Evolutionary conservation across 2,888 invertebrate genomes (phyloP).

Genomic region (Caenorhabditis panamensis): DNA sequence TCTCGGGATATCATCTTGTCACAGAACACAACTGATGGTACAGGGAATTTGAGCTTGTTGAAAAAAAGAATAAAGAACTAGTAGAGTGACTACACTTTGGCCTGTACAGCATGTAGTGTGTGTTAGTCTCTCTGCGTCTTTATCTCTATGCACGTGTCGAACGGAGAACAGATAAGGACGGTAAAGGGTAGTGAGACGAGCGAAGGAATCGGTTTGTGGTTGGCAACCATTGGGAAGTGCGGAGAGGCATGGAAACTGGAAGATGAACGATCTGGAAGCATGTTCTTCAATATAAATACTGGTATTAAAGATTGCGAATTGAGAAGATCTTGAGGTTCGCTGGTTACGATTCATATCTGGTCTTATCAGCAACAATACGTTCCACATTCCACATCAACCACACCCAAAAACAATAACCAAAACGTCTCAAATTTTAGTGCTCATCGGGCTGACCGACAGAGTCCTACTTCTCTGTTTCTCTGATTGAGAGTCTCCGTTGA

Average conservation of each 20-base stretch:
- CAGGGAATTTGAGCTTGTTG: background rate
- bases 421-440: slow-evolving; percentile 6
- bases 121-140: slow-evolving; percentile 31
- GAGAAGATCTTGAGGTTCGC: background rate
- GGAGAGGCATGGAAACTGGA: background rate
- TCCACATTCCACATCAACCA: no score
- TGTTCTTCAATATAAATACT: no score
- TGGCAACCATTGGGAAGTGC: background rate
- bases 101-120: slow-evolving; percentile 18
- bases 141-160: slow-evolving; percentile 5
- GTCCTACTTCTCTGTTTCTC: slow-evolving; percentile 2
- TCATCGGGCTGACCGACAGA: slow-evolving; percentile 3
- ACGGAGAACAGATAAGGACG: slow-evolving; percentile 18
- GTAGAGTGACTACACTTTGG: slow-evolving; percentile 49
- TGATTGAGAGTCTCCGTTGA: no score
- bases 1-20: slow-evolving; percentile 26
- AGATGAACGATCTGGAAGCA: no score
- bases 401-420: slow-evolving; percentile 30
- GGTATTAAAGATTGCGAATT: background rate
- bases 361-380: no score
- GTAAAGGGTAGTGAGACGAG: slow-evolving; percentile 10
- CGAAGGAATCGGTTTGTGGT: background rate
- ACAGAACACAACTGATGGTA: no score
- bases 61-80: no score
- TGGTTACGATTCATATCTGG: no score